Evolutionary conservation across 2,797 vertebrate genomes (phyloP).

Genomic region (Botia kubotai): DNA sequence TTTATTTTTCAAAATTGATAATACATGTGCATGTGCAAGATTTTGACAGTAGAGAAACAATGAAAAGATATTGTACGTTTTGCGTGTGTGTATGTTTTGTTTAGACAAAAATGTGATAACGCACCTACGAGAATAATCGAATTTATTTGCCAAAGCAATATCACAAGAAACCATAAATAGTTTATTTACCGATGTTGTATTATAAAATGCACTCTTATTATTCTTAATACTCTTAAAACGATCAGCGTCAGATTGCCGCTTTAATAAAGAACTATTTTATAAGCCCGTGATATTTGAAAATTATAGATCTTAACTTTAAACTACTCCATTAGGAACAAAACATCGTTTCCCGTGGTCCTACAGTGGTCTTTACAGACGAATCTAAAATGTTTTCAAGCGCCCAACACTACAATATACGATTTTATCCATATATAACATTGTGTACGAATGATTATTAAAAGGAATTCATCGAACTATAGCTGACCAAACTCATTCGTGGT

Average conservation of each 20-base stretch:
- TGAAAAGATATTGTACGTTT: constrained; percentile 68
- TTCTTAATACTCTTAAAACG: background rate
- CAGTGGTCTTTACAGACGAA: background rate
- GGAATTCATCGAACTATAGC: background rate
- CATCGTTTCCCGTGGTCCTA: background rate
- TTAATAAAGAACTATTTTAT: background rate
- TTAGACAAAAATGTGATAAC: constrained; percentile 39
- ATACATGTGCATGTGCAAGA: constrained; percentile 77
- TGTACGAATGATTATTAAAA: no score
- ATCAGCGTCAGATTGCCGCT: background rate
- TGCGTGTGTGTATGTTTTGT: constrained; percentile 67
- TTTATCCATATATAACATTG: background rate
- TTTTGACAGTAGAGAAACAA: constrained; percentile 73
- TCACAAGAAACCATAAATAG: background rate
- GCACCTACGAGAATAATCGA: no score
- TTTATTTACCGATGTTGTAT: background rate
- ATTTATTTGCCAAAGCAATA: background rate
- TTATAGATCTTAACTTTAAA: background rate
- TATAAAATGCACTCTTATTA: background rate
- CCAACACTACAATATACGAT: background rate
- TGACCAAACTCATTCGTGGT: constrained; percentile 7
- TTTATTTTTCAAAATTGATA: constrained; percentile 68
- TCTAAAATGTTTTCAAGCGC: background rate
- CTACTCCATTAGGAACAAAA: background rate
- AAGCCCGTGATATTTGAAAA: background rate